Percentiles rank a stretch among this genome's conserved stretches.
phyloP scores from a whole-genome alignment of 2,113 vertebrate genomes.

The Sialia sialis region DNA sequence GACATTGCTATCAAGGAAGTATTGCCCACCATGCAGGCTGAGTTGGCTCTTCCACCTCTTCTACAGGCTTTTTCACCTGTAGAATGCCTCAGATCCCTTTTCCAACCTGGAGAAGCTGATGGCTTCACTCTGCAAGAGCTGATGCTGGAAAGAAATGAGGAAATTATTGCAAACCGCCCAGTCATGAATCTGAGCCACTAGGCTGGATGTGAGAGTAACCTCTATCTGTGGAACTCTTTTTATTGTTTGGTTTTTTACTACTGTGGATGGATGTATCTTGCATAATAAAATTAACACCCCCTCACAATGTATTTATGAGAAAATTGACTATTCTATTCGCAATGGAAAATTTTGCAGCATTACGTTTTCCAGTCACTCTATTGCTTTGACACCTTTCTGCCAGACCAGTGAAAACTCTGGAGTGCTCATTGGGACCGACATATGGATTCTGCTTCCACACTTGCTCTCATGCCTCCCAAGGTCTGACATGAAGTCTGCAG shows the following conservation, averaged over 20 bases:
- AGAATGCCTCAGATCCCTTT: background rate
- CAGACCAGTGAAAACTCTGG: background rate
- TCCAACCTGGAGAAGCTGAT: background rate
- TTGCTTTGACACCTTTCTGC: background rate
- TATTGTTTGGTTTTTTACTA: background rate
- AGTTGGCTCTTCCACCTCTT: background rate
- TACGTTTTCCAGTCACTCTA: rapidly evolving
- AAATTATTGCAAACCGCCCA: background rate
- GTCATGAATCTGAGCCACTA: background rate
- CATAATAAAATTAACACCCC: background rate
- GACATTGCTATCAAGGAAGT: rapidly evolving
- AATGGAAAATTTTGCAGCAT: rapidly evolving
- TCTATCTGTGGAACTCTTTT: background rate
- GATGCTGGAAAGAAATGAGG: background rate
- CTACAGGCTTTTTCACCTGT: too few species aligned
- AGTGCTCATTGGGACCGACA: background rate
- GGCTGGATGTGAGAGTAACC: background rate
- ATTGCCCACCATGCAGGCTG: background rate
- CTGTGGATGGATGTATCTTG: background rate
- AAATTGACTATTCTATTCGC: background rate
- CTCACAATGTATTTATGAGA: background rate
- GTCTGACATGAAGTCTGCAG: background rate
- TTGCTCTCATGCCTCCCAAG: rapidly evolving
- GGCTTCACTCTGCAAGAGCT: background rate
- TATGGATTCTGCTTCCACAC: background rate